Evolutionary conservation across 2,113 vertebrate genomes (phyloP).

Genomic region (Pelecanoides urinatrix): DNA sequence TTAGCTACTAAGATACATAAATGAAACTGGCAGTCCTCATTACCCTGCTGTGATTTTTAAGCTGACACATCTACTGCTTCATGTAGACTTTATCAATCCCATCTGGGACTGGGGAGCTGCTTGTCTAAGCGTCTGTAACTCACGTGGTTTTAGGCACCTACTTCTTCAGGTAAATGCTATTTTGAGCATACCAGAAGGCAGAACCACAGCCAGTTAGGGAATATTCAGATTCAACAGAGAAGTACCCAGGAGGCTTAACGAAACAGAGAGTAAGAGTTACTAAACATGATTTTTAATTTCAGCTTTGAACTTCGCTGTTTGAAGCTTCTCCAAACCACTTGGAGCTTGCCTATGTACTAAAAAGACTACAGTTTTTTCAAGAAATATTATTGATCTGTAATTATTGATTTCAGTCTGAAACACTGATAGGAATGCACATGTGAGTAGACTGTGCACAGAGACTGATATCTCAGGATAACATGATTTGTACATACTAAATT

Average conservation of each 20-base stretch:
- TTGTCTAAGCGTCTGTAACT: not conserved
- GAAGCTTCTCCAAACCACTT: constrained; percentile 18
- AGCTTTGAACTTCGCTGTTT: constrained; percentile 29
- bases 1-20: not conserved
- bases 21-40: not conserved
- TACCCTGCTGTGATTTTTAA: not conserved
- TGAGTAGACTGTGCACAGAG: not conserved
- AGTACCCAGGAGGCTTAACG: not conserved
- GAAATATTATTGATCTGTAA: not conserved
- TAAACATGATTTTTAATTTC: constrained; percentile 27
- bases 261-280: not conserved
- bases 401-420: not conserved
- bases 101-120: not conserved
- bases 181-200: not conserved
- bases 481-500: not conserved
- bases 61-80: not conserved
- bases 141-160: not conserved
- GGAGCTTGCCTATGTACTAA: not conserved
- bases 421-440: not conserved
- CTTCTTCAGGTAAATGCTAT: not conserved
- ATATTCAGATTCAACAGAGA: not conserved
- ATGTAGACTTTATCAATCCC: not conserved
- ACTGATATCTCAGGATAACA: not conserved
- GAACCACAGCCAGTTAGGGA: not conserved
- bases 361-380: not conserved